Base-by-base conservation (phyloP, 2,888 invertebrate genomes). In the Endomychus coccineus region DNA sequence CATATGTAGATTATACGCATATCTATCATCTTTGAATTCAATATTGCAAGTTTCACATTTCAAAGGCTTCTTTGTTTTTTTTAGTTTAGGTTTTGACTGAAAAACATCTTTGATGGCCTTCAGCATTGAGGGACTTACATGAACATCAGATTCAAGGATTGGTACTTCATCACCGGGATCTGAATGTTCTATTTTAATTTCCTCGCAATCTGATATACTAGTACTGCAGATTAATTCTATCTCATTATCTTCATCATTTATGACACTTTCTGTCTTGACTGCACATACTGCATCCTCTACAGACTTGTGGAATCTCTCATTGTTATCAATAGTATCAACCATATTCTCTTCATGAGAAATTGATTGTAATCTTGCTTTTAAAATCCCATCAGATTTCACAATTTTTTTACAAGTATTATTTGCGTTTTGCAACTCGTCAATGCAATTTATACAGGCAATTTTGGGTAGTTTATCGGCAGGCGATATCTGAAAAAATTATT, bases 1-100 rank as follows among this genome's bases (percentile, higher is more conserved):
- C 38, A 49, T 49, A 34, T 60, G 61, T 5, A 37, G 29, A 14
- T 45, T 34, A 10, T 40, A 43, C 3, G 36, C 21, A 22, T 35
- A 40, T 35, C 41, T 41, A 27, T 42, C 36, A 27, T 39, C 33
- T 9, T 22, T 21, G 29, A 44, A 49, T 10, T 36, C 40, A 14
- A 36, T 9, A 19, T 43, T 39, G 33, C 50, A 52, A 5, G 42
- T 42, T 10, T 16, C 22, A 16, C 48, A 49, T 24, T 42, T 37
- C 7, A 10, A 25, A 25, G 7, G 11, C 10, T 10, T 10, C 9
- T 6, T n/a, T n/a, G n/a, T n/a, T n/a, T n/a, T n/a, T n/a, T n/a
- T n/a, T n/a, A n/a, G n/a, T n/a, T n/a, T n/a, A n/a, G n/a, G n/a
- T n/a, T n/a, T n/a, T n/a, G n/a, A n/a, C n/a, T n/a, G n/a, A n/a